Base-by-base conservation (phyloP, 1,140 invertebrate species). In the Drosophila navojoa region DNA sequence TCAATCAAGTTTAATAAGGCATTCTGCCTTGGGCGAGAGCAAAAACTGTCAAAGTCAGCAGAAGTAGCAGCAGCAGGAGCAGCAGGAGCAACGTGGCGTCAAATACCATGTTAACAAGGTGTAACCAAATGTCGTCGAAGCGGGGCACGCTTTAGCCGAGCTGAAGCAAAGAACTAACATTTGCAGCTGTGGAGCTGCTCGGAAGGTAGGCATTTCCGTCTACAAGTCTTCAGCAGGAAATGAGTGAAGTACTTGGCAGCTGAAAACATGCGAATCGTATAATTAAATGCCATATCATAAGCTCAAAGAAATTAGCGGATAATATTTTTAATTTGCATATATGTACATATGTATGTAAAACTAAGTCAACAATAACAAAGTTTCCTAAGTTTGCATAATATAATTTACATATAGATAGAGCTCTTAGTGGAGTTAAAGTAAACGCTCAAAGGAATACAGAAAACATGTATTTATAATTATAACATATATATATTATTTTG, bases 1-100 rank as follows among this genome's bases (percentile, higher is more conserved):
- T 90, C 84, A 89, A 89, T 89, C 84, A 90, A 89, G 77, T 89
- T 89, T 89, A 84, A 89, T 89, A 79, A 77, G 77, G 73, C 80
- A 84, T 89, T 75, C 71, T 78, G 84, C 84, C 68, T 50, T 38
- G 19, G 71, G 84, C 84, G 64, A 42, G 44, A 71, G 49, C 52
- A 53, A 58, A 50, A 61, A 62, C 49, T 58, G 60, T n/a, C 44
- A 55, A 76, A 68, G 62, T 71, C 77, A 77, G 68, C 64, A 29
- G 27, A 0, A 29, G 4, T 4, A 29, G 32, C 27, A 6, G 6
- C 27, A 29, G 27, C 27, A 29, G 27, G 74, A 77, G 72, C 64
- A 50, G 50, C 15, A 19, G 75, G 60, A 29, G 54, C 38, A 61
- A 16, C 49, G n/a, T 44, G 62, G 76, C 76, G 67, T 73, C 66